These are phyloP conservation scores for Exocentrus adspersus DNA, from an alignment of 2,888 invertebrate genomes.

Conservation along the genomic window DNA sequence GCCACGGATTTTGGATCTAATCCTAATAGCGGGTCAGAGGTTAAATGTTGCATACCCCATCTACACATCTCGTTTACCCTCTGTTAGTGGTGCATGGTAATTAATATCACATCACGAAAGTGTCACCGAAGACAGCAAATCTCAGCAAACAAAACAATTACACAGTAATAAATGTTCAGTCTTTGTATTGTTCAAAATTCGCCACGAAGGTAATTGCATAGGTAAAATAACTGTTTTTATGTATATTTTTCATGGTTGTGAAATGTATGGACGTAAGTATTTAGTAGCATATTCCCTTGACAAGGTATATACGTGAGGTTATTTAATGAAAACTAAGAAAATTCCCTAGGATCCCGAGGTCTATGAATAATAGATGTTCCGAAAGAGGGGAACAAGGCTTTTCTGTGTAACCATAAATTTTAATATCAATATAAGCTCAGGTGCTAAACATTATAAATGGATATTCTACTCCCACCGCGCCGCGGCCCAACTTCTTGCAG, in stretches of 20 bases:
- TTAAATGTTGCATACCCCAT: conserved; percentile 9
- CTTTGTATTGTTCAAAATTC: no score
- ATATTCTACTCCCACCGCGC: conserved; percentile 1
- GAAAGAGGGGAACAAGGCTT: conserved; percentile 17
- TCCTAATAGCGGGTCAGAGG: not conserved
- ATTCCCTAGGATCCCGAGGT: conserved; percentile 7
- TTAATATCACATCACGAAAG: no score
- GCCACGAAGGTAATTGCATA: no score
- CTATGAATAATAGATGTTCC: conserved; percentile 25
- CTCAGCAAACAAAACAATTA: no score
- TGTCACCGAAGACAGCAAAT: no score
- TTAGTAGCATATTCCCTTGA: not conserved
- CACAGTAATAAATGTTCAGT: no score
- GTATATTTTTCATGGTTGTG: no score
- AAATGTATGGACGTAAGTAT: not conserved
- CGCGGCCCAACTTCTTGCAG: conserved; percentile 1
- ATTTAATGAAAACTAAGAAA: conserved; percentile 15
- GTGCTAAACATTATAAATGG: conserved; percentile 27
- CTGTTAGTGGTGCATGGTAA: no score
- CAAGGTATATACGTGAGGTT: not conserved
- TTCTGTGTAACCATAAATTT: conserved; percentile 25
- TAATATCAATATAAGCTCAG: conserved; percentile 29
- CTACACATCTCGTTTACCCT: not conserved
- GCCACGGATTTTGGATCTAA: conserved; percentile 1
- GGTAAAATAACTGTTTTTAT: no score